Base-by-base conservation (phyloP, 2,113 vertebrate species). In the Petromus typicus region DNA sequence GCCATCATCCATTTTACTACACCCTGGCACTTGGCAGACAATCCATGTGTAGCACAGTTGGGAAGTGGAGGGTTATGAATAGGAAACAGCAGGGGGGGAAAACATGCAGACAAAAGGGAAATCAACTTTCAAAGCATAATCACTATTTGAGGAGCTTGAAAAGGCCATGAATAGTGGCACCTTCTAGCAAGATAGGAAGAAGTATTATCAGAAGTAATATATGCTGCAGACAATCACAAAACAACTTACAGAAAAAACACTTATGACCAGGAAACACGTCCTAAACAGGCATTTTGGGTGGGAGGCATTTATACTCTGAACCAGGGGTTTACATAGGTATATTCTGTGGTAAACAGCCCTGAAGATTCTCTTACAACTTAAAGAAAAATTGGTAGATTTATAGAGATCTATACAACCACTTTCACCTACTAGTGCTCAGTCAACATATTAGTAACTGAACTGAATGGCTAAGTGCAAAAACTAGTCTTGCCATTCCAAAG, bases 11-110 rank as follows among this genome's bases (percentile, higher is more conserved):
- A 95, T 96, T 94, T 95, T 91, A 94, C 97, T 96, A 90, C 45
- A 97, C 76, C 86, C 63, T 95, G 81, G 93, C 90, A 97, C 43
- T 37, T 96, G 90, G 96, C 96, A 97, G 96, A 96, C 89, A 94
- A 97, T 90, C 94, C 93, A 96, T 73, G 71, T 79, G 61, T 80
- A 96, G 93, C 48, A 92, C 89, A 96, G 92, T 93, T 94, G 91
- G 92, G 82, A 89, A 67, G 64, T 37, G 48, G 32, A 22, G 18
- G 82, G 83, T 94, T 92, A 85, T 89, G 95, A 96, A 86, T 67
- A 95, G 75, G 37, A 89, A 34, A 87, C 7, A 75, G 75, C 1
- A 22, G 73, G 30, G 37, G 73, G 30, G 37, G 34, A 43, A 69
- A 20, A 57, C 18, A 13, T 10, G 76, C 1, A 96, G 34, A 88